Base-by-base conservation (phyloP, 2,888 invertebrate genomes). In the Pyrocoelia pectoralis region DNA sequence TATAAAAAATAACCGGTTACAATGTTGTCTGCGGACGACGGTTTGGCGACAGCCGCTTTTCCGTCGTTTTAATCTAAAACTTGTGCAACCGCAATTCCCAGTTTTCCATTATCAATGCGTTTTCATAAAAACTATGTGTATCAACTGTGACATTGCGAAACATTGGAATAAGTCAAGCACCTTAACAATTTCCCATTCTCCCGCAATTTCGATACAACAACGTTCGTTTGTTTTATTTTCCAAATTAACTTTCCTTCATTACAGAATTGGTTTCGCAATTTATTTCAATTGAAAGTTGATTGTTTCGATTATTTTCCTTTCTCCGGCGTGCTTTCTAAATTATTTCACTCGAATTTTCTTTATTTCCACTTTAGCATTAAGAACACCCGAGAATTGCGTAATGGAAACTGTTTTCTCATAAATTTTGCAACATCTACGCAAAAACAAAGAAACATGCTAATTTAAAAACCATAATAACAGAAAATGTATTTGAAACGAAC, bases 1-100 rank as follows among this genome's bases (percentile, higher is more conserved):
- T 68, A 68, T 71, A 68, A 68, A 71, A 61, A 61, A 61, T 61
- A 61, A 56, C 61, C 61, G 61, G 61, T 56, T 61, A 61, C 61
- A 61, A 50, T 56, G 61, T 61, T 46, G 56, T 55, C 56, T 61
- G 61, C 56, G 51, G 61, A 60, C 54, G 60, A 55, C 60, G 55
- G 60, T 29, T 46, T 51, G 56, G 61, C 55, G 61, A 56, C 56
- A 56, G 61, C 51, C 29, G 61, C 55, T 51, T 61, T 60, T 50
- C 58, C 46, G 28, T 53, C 43, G 29, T 50, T 41, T 51, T 51
- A 61, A 56, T 56, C 61, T 56, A 56, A n/a, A 61, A 46, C 19
- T 48, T 54, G 49, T 38, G 49, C 48, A 60, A 60, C 54, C 60
- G 49, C 54, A 55, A 60, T 60, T 49, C 46, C 46, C 29, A 29